Evolutionary conservation across 2,113 vertebrate genomes (phyloP).

Genomic region (Todiramphus chloris): DNA sequence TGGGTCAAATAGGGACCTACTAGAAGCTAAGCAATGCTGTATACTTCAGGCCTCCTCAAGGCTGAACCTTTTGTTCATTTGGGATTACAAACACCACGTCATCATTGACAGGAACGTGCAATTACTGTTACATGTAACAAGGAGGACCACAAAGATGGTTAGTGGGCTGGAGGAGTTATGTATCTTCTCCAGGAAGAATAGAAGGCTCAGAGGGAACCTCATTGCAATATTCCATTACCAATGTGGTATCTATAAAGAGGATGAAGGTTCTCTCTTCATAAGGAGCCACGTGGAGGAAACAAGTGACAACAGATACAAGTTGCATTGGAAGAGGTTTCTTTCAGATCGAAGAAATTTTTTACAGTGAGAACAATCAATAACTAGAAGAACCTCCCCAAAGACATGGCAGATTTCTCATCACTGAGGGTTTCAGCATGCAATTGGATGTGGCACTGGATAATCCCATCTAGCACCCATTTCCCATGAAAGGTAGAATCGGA

Average conservation of each 20-base stretch:
- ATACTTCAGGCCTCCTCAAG: neutral
- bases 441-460: neutral
- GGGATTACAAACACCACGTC: neutral
- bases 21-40: fast-evolving
- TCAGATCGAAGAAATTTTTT: neutral
- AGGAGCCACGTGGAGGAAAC: too few relatives aligned
- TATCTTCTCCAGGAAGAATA: neutral
- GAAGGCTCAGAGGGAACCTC: neutral
- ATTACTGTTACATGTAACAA: neutral
- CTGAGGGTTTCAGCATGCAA: neutral
- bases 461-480: neutral
- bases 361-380: neutral
- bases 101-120: neutral
- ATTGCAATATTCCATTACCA: neutral
- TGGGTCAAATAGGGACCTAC: neutral
- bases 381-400: neutral
- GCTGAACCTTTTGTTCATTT: neutral
- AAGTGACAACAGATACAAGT: too few relatives aligned
- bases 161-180: neutral
- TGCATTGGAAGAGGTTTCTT: too few relatives aligned
- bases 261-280: neutral
- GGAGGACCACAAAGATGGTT: neutral
- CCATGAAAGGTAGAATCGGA: too few relatives aligned
- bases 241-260: neutral
- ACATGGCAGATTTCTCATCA: neutral